A percentile compares a stretch with the other conserved stretches of the same genome.
These are phyloP conservation scores for Oryzias javanicus DNA, from an alignment of 2,113 vertebrate species.

Conservation along the genomic window DNA sequence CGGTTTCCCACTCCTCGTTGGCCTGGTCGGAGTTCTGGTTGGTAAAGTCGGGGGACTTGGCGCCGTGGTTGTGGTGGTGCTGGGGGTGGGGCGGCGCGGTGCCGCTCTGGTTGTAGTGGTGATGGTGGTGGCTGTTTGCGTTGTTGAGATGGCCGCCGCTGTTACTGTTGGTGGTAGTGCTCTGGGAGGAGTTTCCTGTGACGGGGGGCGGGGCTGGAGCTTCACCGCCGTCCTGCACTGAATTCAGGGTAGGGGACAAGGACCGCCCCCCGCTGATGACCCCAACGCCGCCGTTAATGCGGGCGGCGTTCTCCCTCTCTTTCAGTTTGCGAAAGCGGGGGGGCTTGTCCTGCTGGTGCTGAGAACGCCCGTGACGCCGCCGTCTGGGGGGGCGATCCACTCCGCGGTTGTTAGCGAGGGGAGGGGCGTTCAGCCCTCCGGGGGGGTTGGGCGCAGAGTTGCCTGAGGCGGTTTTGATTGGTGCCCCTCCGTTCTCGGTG, in stretches of 20 bases:
- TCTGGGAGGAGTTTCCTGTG: conserved; percentile 63
- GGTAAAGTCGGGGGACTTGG: conserved; percentile 89
- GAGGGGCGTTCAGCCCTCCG: conserved; percentile 50
- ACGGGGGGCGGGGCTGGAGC: conserved; percentile 39
- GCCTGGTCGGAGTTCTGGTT: conserved; percentile 95
- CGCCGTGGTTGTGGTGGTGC: conserved; percentile 81
- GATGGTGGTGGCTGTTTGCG: conserved; percentile 71
- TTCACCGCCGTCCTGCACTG: conserved; percentile 68
- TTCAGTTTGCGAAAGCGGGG: conserved; percentile 90
- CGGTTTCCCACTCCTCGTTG: conserved; percentile 94
- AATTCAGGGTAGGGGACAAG: conserved; percentile 63
- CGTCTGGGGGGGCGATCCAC: conserved; percentile 83
- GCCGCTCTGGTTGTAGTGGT: conserved; percentile 75
- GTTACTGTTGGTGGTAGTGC: conserved; percentile 57
- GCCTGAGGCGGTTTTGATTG: conserved; percentile 43
- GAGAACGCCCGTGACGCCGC: conserved; percentile 83
- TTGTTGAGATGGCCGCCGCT: conserved; percentile 58
- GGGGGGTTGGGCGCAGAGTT: conserved; percentile 60
- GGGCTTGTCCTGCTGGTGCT: conserved; percentile 91
- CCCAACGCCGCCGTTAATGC: conserved; percentile 76
- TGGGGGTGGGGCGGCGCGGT: conserved; percentile 58
- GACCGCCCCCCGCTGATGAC: conserved; percentile 66
- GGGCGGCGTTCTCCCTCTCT: conserved; percentile 86
- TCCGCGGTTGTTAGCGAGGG: conserved; percentile 50
- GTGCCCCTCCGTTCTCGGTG: conserved; percentile 65